These are phyloP conservation scores for Catamblyrhynchus diadema DNA, from an alignment of 2,797 vertebrate species.

Conservation along the genomic window DNA sequence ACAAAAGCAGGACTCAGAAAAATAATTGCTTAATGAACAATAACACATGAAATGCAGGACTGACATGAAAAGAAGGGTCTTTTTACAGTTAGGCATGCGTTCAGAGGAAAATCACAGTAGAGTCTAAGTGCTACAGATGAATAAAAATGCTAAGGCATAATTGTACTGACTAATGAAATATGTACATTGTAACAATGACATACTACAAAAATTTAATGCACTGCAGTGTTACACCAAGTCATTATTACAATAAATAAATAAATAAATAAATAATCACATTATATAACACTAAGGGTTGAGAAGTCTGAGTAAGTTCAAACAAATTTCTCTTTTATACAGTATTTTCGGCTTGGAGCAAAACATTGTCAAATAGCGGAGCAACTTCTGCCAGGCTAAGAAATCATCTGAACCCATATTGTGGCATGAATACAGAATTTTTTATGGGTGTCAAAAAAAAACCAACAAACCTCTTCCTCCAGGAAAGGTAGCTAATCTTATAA, in stretches of 20 bases:
- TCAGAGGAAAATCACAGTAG: background rate
- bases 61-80: background rate
- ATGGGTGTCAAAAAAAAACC: background rate
- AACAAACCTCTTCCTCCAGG: background rate
- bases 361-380: background rate
- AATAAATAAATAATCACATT: background rate
- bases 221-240: background rate
- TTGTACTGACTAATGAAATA: background rate
- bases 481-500: background rate
- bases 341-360: background rate
- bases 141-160: background rate
- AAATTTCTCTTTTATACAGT: background rate
- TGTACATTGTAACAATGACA: background rate
- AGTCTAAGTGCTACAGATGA: background rate
- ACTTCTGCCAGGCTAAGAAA: background rate
- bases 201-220: background rate
- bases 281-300: background rate
- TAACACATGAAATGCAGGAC: background rate
- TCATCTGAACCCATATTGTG: background rate
- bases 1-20: background rate
- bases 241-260: background rate
- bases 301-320: background rate
- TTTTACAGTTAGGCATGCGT: background rate
- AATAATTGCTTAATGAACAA: background rate
- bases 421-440: background rate